A percentile compares a stretch with the other conserved stretches of the same genome.
These are phyloP conservation scores for Hetaerina titia DNA, from an alignment of 2,888 invertebrate species.

Conservation along the genomic window DNA sequence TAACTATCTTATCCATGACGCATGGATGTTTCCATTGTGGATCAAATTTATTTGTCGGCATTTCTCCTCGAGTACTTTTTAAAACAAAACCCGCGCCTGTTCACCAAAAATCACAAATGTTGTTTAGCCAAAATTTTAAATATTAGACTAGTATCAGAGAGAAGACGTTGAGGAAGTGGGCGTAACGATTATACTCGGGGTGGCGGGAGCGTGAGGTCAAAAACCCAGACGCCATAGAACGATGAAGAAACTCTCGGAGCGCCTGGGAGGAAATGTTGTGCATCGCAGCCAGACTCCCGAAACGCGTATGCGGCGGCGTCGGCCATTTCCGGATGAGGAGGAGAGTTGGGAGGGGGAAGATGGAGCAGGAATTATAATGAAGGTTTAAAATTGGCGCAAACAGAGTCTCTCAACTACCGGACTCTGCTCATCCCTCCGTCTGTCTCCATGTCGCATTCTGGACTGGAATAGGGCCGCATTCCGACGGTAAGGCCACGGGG, in stretches of 20 bases:
- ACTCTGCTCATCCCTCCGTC: neutral
- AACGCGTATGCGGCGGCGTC: neutral
- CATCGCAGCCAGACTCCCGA: neutral
- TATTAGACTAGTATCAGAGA: neutral
- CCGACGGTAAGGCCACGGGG: neutral
- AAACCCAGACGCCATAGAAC: neutral
- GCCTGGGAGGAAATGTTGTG: neutral
- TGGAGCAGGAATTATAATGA: conserved; percentile 18
- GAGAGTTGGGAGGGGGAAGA: neutral
- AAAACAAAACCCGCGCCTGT: too few relatives aligned
- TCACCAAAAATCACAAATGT: neutral
- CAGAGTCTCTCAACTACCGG: neutral
- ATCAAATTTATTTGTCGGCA: too few relatives aligned
- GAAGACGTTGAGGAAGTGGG: neutral
- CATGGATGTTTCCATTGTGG: too few relatives aligned
- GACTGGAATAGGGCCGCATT: neutral
- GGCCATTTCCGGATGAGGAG: neutral
- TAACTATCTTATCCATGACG: too few relatives aligned
- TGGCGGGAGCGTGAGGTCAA: neutral
- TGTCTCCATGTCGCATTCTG: neutral
- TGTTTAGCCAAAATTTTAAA: neutral
- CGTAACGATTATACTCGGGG: neutral
- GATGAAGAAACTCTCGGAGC: neutral
- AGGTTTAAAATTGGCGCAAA: conserved; percentile 1
- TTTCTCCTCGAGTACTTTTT: too few relatives aligned